A percentile compares a stretch with the other conserved stretches of the same genome.
Conservation (phyloP, 30 jellyfish, hydroid and myxozoan genomes). For the Kudoa iwatai region DNA sequence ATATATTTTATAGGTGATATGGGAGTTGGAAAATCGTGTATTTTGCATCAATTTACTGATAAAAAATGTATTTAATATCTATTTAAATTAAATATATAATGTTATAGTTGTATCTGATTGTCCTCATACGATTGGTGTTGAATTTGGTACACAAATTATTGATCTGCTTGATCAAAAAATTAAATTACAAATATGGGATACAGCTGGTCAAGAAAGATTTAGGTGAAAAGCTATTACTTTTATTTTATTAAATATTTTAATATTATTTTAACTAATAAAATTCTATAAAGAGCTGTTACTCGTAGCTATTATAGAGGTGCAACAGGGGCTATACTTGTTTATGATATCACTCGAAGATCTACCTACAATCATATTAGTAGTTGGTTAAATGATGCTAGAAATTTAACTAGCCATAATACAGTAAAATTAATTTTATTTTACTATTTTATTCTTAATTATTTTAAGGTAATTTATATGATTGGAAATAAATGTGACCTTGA, state of each 20-base stretch:
- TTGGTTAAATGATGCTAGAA: conserved; percentile 94
- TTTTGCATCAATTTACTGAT: too few species aligned
- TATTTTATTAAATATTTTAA: too few species aligned
- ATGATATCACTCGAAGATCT: conserved; percentile 73
- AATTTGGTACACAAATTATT: conserved; percentile 55
- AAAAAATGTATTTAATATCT: too few species aligned
- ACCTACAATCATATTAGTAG: conserved; percentile 45
- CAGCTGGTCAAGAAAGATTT: conserved; percentile 97
- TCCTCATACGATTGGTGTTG: conserved; percentile 97
- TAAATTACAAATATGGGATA: conserved; percentile 88
- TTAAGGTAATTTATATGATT: conserved; percentile 21
- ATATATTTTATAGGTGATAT: background rate
- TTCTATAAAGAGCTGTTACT: conserved; percentile 34
- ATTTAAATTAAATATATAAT: too few species aligned
- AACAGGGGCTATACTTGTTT: conserved; percentile 77
- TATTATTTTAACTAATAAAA: background rate
- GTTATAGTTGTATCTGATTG: too few species aligned
- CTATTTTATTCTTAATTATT: too few species aligned
- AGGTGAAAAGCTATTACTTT: too few species aligned
- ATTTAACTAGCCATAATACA: conserved; percentile 74
- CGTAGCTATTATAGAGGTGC: conserved; percentile 94
- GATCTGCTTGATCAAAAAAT: conserved; percentile 52
- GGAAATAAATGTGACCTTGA: conserved; percentile 85
- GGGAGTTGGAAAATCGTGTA: conserved; percentile 1
- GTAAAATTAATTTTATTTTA: too few species aligned